A percentile compares a stretch with the other conserved stretches of the same genome.
Conservation (phyloP, 2,113 vertebrate species). For the Silurus asotus region DNA sequence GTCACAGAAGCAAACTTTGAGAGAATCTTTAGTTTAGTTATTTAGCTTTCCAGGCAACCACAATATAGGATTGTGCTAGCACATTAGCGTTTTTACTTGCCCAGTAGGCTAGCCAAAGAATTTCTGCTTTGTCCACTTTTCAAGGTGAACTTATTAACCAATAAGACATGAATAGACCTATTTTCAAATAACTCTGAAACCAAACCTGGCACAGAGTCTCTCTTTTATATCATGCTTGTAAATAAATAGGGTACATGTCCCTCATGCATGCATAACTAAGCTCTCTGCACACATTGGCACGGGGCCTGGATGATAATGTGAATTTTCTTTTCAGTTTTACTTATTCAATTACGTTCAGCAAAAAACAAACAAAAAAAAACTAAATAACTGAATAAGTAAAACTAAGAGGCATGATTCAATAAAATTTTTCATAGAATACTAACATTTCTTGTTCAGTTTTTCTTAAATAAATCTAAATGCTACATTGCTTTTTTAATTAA, state of each 20-base stretch:
- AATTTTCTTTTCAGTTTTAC: background rate
- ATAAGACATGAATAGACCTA: background rate
- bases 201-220: background rate
- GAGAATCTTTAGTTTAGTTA: background rate
- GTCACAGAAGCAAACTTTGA: background rate
- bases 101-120: background rate
- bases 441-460: background rate
- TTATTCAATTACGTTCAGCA: background rate
- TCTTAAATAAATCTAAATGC: background rate
- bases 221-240: background rate
- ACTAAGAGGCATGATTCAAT: background rate
- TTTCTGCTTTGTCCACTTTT: background rate
- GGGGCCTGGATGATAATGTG: background rate
- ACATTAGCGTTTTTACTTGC: background rate
- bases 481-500: background rate
- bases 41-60: background rate
- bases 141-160: conserved; percentile 10
- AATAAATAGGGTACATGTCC: background rate
- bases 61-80: background rate
- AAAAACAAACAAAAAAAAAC: background rate
- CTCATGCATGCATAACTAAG: conserved; percentile 10
- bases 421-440: background rate
- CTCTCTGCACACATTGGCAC: background rate
- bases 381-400: background rate
- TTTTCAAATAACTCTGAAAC: background rate